Evolutionary conservation across 2,888 invertebrate genomes (phyloP).

Genomic region (Eristalis intricaria): DNA sequence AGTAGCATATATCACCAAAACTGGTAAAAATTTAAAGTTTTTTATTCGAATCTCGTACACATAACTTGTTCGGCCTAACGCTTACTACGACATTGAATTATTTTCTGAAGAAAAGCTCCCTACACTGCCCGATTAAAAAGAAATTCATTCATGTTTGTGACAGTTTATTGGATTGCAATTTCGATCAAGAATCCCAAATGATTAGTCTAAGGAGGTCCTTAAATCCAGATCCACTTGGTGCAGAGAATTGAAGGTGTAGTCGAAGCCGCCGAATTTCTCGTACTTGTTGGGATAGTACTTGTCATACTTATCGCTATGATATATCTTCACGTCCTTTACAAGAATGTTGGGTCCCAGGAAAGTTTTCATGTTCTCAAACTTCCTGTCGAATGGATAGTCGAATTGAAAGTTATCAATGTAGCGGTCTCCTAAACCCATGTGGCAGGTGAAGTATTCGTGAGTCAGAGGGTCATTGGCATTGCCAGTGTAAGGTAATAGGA

Average conservation of each 20-base stretch:
- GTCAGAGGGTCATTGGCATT: slow-evolving; percentile 47
- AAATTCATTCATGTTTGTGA: slow-evolving; percentile 7
- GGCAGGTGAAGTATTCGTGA: slow-evolving; percentile 80
- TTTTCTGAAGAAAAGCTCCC: too few species aligned
- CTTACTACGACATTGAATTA: too few species aligned
- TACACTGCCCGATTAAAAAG: too few species aligned
- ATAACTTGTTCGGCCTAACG: too few species aligned
- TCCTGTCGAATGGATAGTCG: slow-evolving; percentile 88
- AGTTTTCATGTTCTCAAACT: slow-evolving; percentile 82
- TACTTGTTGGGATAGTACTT: slow-evolving; percentile 62
- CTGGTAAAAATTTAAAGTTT: too few species aligned
- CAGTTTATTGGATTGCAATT: slow-evolving; percentile 61
- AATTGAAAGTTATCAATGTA: slow-evolving; percentile 84
- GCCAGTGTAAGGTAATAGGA: slow-evolving; percentile 82
- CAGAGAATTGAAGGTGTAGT: slow-evolving; percentile 35
- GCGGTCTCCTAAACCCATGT: slow-evolving; percentile 82
- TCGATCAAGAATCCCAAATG: not conserved
- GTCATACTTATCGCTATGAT: slow-evolving; percentile 71
- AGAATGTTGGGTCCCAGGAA: slow-evolving; percentile 84
- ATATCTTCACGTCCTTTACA: slow-evolving; percentile 83
- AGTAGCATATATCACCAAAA: too few species aligned
- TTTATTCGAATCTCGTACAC: too few species aligned
- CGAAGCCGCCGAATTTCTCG: slow-evolving; percentile 50
- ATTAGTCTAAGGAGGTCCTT: not conserved
- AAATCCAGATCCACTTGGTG: not conserved